Conservation (phyloP, 2,888 invertebrate species). For the Nephrotoma flavescens region DNA sequence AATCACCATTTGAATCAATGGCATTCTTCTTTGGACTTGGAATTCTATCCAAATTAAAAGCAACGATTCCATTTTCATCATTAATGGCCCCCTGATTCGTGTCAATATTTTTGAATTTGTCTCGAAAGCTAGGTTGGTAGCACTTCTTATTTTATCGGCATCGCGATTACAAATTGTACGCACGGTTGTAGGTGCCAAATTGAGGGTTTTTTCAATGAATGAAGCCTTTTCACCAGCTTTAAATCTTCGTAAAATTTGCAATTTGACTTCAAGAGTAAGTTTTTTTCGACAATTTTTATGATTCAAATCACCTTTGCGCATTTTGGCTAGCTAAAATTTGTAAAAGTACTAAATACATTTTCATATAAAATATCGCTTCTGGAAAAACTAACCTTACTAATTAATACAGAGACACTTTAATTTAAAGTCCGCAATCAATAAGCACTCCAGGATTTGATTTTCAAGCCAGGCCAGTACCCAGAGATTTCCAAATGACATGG, state of each 20-base stretch:
- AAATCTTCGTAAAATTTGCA: conserved; percentile 9
- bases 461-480: too few relatives aligned
- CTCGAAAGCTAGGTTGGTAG: conserved; percentile 7
- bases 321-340: not conserved
- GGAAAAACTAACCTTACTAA: not conserved
- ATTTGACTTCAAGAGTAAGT: conserved; percentile 10
- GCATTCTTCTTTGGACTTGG: conserved; percentile 9
- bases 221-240: conserved; percentile 10
- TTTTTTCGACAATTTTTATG: not conserved
- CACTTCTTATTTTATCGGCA: conserved; percentile 9
- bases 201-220: conserved; percentile 9
- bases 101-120: not conserved
- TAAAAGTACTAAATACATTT: not conserved
- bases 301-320: not conserved
- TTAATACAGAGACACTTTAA: not conserved
- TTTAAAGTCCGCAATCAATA: not conserved
- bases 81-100: too few relatives aligned
- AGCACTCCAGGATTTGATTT: not conserved
- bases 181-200: conserved; percentile 9
- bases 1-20: conserved; percentile 9
- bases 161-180: conserved; percentile 10
- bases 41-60: too few relatives aligned
- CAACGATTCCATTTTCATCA: not conserved
- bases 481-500: too few relatives aligned
- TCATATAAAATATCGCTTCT: not conserved